These are phyloP conservation scores for Anser cygnoides DNA, from an alignment of 2,113 vertebrate genomes.

Conservation along the genomic window DNA sequence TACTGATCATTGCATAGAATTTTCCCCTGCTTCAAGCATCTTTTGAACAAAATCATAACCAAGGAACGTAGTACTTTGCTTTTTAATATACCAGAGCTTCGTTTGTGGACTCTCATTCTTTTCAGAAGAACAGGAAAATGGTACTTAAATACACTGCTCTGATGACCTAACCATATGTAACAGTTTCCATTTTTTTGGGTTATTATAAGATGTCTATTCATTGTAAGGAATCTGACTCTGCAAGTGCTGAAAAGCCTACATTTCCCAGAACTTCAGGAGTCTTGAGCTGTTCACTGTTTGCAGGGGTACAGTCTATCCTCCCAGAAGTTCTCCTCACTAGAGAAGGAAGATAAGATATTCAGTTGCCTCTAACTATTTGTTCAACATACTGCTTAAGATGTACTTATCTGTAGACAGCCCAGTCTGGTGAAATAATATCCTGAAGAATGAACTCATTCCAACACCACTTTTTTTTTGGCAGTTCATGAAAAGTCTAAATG, in stretches of 20 bases:
- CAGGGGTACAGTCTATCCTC: not conserved
- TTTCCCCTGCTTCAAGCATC: not conserved
- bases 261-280: not conserved
- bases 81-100: not conserved
- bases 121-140: not conserved
- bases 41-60: not conserved
- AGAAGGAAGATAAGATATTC: not conserved
- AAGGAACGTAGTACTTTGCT: not conserved
- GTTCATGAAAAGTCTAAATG: not conserved
- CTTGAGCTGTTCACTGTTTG: not conserved
- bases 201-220: not conserved
- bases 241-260: not conserved
- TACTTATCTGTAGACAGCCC: not conserved
- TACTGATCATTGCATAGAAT: not conserved
- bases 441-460: not conserved
- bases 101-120: not conserved
- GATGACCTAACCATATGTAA: rapidly evolving
- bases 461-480: not conserved
- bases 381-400: not conserved
- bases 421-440: not conserved
- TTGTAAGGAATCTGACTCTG: not conserved
- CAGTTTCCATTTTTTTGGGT: not conserved
- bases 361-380: not conserved
- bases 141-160: not conserved
- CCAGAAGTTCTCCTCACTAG: not conserved